These are phyloP conservation scores for Athripsodes cinereus DNA, from an alignment of 2,888 invertebrate species.

Conservation along the genomic window DNA sequence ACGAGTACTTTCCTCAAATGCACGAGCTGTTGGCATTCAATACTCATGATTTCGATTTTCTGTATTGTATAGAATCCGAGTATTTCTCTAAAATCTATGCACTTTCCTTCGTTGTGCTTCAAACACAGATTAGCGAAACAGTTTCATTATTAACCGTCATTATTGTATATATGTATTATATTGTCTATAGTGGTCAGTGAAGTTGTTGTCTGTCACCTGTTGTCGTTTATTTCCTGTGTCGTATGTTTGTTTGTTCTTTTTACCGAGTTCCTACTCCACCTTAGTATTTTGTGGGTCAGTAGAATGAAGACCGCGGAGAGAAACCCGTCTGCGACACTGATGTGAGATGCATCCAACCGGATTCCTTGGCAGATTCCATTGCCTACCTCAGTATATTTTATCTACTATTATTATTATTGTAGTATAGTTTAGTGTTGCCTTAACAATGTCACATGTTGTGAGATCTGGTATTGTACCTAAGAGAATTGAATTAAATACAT, in stretches of 20 bases:
- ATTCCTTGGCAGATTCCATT: neutral
- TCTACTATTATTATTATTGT: neutral
- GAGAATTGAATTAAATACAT: no score
- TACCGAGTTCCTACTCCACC: neutral
- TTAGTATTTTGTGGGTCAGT: neutral
- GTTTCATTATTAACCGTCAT: no score
- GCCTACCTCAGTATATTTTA: no score
- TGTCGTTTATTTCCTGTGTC: neutral
- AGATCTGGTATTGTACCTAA: neutral
- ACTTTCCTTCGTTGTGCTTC: no score
- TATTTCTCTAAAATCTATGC: no score
- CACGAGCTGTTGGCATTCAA: no score
- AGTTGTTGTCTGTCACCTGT: neutral
- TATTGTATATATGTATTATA: no score
- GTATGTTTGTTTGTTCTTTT: neutral
- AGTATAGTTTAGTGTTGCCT: neutral
- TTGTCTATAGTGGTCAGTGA: neutral
- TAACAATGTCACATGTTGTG: neutral
- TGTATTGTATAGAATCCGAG: no score
- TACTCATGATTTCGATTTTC: no score
- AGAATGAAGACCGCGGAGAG: neutral
- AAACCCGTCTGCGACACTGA: neutral
- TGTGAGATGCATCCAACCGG: neutral
- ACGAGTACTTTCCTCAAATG: no score
- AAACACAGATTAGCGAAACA: no score